Base-by-base conservation (phyloP, 2,113 vertebrate genomes). In the Sphaerodactylus townsendi region DNA sequence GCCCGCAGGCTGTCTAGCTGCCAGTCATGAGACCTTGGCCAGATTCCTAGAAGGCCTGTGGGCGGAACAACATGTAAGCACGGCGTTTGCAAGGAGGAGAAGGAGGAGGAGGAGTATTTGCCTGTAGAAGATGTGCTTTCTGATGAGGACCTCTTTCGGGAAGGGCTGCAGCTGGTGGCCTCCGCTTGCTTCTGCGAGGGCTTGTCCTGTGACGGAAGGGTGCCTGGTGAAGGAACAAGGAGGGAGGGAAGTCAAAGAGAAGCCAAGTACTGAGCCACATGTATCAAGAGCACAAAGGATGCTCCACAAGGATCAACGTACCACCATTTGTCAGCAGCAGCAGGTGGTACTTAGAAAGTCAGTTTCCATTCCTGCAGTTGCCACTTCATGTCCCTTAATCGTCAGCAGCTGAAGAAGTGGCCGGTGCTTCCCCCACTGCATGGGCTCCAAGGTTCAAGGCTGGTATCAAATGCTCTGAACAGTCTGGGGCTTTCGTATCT, bases 71-170 rank as follows among this genome's bases (percentile, higher is more conserved):
- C 53, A 59, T 15, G 14, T 17, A 17, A 14, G 28, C 17, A 53
- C 21, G 33, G 33, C 1, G 19, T 59, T 62, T 39, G 4, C 53
- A 23, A 37, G 10, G 59, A 48, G 30, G 71, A 37, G 10, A 50
- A 48, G 30, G 71, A 19, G 17, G 75, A 82, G 64, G 2, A 76
- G 30, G 13, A 2, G 6, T 5, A 93, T 94, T 95, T 94, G 91
- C 96, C 95, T 96, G 96, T 87, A 46, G 95, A 94, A 77, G 96
- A 92, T 5, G 96, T 90, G 89, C 95, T 96, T 89, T 97, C 96
- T 1, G 96, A 96, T 0, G 88, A 86, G 28, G 95, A 95, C 53
- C 96, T 94, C 91, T 95, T 96, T 46, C 95, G 93, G 74, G 96
- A 93, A 66, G 96, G 96, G 84, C 96, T 97, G 90, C 94, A 95